phyloP scores from a whole-genome alignment of 2,797 vertebrate species.

The Microctenopoma steveboyesi region DNA sequence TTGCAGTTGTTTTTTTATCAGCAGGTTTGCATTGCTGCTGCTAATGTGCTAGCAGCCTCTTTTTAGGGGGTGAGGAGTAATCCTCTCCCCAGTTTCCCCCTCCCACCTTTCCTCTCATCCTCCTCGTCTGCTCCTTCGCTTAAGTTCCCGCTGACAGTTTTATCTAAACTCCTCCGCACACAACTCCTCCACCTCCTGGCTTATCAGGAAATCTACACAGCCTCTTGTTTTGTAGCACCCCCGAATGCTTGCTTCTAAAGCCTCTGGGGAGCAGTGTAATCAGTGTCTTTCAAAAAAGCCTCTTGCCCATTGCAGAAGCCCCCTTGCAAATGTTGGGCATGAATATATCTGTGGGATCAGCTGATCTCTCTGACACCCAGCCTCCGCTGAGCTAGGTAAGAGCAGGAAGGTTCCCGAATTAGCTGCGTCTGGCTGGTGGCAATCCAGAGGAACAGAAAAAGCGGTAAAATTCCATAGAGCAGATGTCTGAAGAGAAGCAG shows the following conservation, averaged over 20 bases:
- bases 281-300: constrained; percentile 55
- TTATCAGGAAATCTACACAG: constrained; percentile 43
- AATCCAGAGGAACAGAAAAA: constrained; percentile 56
- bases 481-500: constrained; percentile 29
- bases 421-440: constrained; percentile 42
- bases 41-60: constrained; percentile 55
- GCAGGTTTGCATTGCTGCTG: constrained; percentile 35
- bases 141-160: constrained; percentile 37
- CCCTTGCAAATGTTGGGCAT: constrained; percentile 33
- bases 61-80: constrained; percentile 50
- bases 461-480: constrained; percentile 53
- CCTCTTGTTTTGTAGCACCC: constrained; percentile 27
- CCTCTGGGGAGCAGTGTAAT: constrained; percentile 39
- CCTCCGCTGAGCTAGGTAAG: constrained; percentile 57
- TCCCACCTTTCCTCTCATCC: constrained; percentile 41
- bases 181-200: constrained; percentile 30
- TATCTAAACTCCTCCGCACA: constrained; percentile 43
- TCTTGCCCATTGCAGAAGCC: constrained; percentile 46
- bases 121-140: constrained; percentile 28
- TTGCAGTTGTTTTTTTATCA: constrained; percentile 20
- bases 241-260: constrained; percentile 8
- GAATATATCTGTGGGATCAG: constrained; percentile 60
- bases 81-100: constrained; percentile 52
- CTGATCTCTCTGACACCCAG: constrained; percentile 42
- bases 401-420: constrained; percentile 39